A percentile compares a stretch with the other conserved stretches of the same genome.
phyloP scores from a whole-genome alignment of 1,140 invertebrate species.

The Hypsibius dujardini region DNA sequence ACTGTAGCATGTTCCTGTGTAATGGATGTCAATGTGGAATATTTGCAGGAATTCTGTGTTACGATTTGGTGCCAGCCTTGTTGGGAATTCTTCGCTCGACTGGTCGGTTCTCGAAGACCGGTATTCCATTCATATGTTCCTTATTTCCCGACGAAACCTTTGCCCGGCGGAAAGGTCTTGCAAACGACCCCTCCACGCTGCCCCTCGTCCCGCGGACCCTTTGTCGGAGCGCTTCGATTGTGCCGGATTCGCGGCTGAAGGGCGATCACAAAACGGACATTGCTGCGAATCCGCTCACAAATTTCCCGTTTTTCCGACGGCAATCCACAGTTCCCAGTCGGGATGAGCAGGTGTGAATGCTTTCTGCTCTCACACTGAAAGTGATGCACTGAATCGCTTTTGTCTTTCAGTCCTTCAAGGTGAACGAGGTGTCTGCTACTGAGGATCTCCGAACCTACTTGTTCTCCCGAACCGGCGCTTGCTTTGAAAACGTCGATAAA shows the following conservation, averaged over 20 bases:
- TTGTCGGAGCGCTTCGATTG: neutral
- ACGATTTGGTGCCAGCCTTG: conserved; percentile 7
- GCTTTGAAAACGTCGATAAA: conserved; percentile 14
- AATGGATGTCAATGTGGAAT: conserved; percentile 12
- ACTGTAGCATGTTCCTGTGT: too few species aligned
- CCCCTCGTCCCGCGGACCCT: conserved; percentile 6
- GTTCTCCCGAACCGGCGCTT: neutral
- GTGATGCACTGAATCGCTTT: too few species aligned
- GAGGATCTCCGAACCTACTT: conserved; percentile 2
- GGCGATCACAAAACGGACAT: conserved; percentile 2
- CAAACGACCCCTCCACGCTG: neutral
- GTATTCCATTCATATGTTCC: neutral
- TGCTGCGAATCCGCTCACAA: conserved; percentile 5
- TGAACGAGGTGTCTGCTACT: neutral
- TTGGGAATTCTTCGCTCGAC: neutral
- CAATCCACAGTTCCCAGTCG: neutral
- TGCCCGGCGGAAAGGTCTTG: conserved; percentile 10
- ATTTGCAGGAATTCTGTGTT: neutral
- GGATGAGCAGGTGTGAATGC: neutral
- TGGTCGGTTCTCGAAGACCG: conserved; percentile 1
- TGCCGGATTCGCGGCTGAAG: neutral
- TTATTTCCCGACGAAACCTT: neutral
- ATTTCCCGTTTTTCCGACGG: conserved; percentile 11
- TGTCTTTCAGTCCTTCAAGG: neutral
- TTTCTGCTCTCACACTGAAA: too few species aligned